These are phyloP conservation scores for Dendroctonus ponderosae DNA, from an alignment of 1,140 invertebrate species.

Conservation along the genomic window DNA sequence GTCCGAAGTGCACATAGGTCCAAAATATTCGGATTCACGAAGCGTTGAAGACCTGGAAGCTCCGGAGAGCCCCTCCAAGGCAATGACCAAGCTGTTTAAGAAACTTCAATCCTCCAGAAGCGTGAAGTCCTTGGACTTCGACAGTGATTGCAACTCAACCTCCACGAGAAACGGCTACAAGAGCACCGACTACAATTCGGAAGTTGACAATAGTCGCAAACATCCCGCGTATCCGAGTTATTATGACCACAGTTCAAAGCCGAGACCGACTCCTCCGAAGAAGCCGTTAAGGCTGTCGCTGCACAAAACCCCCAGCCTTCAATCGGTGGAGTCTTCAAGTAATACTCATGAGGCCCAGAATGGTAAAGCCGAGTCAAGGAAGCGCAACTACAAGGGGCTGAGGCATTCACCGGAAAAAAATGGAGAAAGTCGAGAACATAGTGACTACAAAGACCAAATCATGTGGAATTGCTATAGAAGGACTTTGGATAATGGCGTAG, in stretches of 20 bases:
- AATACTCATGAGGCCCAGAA: conserved; percentile 43
- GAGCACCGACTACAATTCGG: conserved; percentile 57
- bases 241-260: conserved; percentile 40
- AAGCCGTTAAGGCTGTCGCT: conserved; percentile 79
- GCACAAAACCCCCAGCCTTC: conserved; percentile 76
- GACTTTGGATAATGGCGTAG: conserved; percentile 35
- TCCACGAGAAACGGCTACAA: conserved; percentile 44
- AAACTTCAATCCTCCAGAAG: conserved; percentile 57
- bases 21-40: conserved; percentile 43
- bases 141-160: conserved; percentile 59
- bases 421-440: conserved; percentile 29
- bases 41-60: conserved; percentile 43
- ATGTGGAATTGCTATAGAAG: conserved; percentile 37
- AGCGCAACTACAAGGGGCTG: conserved; percentile 58
- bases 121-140: conserved; percentile 66
- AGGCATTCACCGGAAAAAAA: conserved; percentile 9
- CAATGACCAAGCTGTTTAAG: conserved; percentile 41
- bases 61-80: conserved; percentile 30
- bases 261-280: conserved; percentile 74
- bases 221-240: conserved; percentile 44
- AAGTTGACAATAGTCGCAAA: conserved; percentile 56
- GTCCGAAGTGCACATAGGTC: conserved; percentile 46
- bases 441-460: conserved; percentile 32
- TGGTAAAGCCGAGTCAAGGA: conserved; percentile 45
- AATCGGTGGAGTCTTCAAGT: conserved; percentile 64